These are phyloP conservation scores for Eilema griseolum DNA, from an alignment of 2,888 invertebrate genomes.

Conservation along the genomic window DNA sequence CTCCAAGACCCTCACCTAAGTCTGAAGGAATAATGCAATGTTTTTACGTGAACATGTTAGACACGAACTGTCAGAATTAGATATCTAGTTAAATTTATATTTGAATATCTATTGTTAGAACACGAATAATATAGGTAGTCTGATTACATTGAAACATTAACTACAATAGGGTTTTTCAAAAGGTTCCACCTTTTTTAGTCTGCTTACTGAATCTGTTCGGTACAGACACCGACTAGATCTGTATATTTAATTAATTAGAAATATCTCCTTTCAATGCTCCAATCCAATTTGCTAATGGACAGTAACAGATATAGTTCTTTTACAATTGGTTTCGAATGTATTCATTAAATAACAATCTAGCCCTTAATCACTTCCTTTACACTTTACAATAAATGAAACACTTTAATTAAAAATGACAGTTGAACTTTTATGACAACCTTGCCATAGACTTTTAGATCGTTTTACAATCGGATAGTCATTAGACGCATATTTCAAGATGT, in stretches of 20 bases:
- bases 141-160: slow-evolving; percentile 42
- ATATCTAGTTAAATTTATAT: slow-evolving; percentile 27
- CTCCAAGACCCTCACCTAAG: background rate
- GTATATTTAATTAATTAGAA: slow-evolving; percentile 23
- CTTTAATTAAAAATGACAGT: slow-evolving; percentile 40
- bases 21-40: background rate
- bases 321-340: slow-evolving; percentile 32
- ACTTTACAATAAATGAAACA: slow-evolving; percentile 28
- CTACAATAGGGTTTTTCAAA: slow-evolving; percentile 24
- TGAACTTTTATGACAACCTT: slow-evolving; percentile 37
- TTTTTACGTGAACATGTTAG: background rate
- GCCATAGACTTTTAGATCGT: slow-evolving; percentile 16
- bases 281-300: slow-evolving; percentile 17
- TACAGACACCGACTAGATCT: background rate
- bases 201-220: slow-evolving; percentile 11
- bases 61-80: slow-evolving; percentile 1
- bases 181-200: slow-evolving; percentile 18
- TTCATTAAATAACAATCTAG: slow-evolving; percentile 14
- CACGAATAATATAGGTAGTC: slow-evolving; percentile 30
- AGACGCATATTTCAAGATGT: slow-evolving; percentile 51
- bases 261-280: slow-evolving; percentile 21
- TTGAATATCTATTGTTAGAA: slow-evolving; percentile 41
- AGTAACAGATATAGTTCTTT: slow-evolving; percentile 22
- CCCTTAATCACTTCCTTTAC: slow-evolving; percentile 40
- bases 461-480: slow-evolving; percentile 46